Evolutionary conservation across 2,797 vertebrate species (phyloP).

Genomic region (Pogoniulus pusillus): DNA sequence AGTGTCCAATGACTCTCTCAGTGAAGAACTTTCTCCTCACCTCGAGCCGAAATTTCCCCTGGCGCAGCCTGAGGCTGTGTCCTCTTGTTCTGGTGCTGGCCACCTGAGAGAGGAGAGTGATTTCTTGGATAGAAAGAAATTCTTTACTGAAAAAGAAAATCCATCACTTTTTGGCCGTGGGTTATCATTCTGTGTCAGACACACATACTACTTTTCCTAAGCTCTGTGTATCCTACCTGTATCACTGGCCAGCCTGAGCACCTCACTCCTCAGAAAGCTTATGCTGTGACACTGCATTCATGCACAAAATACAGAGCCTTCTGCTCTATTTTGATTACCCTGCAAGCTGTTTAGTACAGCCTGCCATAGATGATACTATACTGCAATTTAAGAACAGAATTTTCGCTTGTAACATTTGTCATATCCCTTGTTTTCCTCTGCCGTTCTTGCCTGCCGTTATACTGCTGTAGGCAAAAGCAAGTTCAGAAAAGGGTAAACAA

Average conservation of each 20-base stretch:
- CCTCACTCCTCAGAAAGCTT: background rate
- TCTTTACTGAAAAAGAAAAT: background rate
- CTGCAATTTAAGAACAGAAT: background rate
- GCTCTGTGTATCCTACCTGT: background rate
- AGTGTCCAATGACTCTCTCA: no score
- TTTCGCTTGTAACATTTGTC: background rate
- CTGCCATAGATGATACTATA: background rate
- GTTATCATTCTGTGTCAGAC: background rate
- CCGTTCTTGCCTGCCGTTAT: background rate
- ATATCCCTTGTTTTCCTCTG: background rate
- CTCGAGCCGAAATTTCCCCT: no score
- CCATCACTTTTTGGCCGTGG: background rate
- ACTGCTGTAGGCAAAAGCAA: background rate
- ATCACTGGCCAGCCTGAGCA: background rate
- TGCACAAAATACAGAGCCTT: background rate
- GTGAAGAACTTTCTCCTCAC: no score
- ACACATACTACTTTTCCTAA: background rate
- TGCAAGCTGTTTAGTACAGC: background rate
- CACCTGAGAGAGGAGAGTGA: no score
- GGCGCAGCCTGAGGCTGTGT: no score
- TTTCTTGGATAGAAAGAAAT: background rate
- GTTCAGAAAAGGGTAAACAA: background rate
- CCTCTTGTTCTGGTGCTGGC: no score
- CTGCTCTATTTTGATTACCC: background rate
- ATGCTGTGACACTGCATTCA: background rate